Percentiles rank a stretch among this genome's conserved stretches.
Evolutionary conservation across 92 coral and sea anemone genomes (phyloP).

Genomic region (Porites rus): DNA sequence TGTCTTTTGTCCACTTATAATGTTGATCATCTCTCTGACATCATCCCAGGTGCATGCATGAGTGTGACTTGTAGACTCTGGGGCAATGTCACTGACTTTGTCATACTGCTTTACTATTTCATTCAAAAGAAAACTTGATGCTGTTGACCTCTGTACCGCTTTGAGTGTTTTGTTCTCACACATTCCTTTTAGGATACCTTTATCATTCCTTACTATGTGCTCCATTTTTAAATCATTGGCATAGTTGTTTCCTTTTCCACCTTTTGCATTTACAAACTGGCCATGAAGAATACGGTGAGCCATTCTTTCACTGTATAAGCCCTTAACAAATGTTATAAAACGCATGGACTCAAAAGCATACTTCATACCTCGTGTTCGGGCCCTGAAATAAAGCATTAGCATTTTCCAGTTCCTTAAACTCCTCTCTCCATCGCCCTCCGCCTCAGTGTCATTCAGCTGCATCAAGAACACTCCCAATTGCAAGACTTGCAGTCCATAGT

Average conservation of each 20-base stretch:
- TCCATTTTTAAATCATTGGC: no score
- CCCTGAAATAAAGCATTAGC: slow-evolving; percentile 64
- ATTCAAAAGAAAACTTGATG: slow-evolving; percentile 59
- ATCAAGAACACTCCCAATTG: slow-evolving; percentile 68
- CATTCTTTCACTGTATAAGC: slow-evolving; percentile 58
- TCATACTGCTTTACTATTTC: slow-evolving; percentile 51
- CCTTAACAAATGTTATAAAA: slow-evolving; percentile 47
- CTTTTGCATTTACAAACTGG: no score
- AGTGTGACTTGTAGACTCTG: slow-evolving; percentile 66
- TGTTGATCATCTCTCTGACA: slow-evolving; percentile 40
- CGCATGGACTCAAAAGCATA: slow-evolving; percentile 75
- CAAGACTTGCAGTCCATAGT: slow-evolving; percentile 67
- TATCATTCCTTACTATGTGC: no score
- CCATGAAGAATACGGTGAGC: slow-evolving; percentile 67
- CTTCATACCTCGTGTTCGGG: slow-evolving; percentile 49
- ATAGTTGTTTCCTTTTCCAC: no score
- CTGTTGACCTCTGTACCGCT: slow-evolving; percentile 52
- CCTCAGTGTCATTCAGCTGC: slow-evolving; percentile 76
- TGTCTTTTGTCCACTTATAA: slow-evolving; percentile 47
- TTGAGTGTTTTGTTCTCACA: slow-evolving; percentile 65
- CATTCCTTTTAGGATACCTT: no score
- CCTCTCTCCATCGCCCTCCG: slow-evolving; percentile 71
- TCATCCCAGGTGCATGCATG: slow-evolving; percentile 69
- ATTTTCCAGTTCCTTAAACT: slow-evolving; percentile 69
- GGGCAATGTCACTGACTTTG: slow-evolving; percentile 43